A percentile compares a stretch with the other conserved stretches of the same genome.
phyloP scores from a whole-genome alignment of 2,113 vertebrate genomes.

The Glaucidium brasilianum region DNA sequence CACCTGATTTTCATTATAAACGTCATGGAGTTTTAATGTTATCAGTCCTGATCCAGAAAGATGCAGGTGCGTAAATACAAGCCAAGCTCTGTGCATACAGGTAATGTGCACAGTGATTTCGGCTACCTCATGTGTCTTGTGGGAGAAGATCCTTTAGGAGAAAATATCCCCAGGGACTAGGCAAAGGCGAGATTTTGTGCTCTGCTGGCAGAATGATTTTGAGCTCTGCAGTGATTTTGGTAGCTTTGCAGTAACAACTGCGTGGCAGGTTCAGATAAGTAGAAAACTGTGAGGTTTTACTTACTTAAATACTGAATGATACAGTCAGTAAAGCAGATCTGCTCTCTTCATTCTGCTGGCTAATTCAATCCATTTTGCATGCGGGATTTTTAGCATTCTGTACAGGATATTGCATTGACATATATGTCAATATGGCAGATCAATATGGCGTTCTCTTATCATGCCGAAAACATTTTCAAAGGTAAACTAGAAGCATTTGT shows the following conservation, averaged over 20 bases:
- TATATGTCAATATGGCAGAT: not conserved
- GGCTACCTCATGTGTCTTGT: not conserved
- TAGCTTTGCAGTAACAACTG: not conserved
- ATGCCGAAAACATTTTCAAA: not conserved
- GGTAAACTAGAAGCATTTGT: not conserved
- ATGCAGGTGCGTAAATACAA: not conserved
- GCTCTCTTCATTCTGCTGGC: not conserved
- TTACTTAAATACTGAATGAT: not conserved
- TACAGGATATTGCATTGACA: not conserved
- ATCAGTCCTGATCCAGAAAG: not conserved
- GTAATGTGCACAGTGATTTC: not conserved
- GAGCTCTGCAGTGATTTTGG: not conserved
- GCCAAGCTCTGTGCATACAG: not conserved
- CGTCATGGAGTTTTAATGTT: not conserved
- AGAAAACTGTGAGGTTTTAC: not conserved
- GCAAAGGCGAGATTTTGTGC: not conserved
- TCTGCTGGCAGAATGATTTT: not conserved
- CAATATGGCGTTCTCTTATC: conserved; percentile 26
- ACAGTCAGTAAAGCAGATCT: not conserved
- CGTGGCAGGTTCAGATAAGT: not conserved
- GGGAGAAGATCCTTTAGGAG: not conserved
- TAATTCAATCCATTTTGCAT: not conserved
- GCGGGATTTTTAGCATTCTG: not conserved
- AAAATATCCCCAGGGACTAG: not conserved
- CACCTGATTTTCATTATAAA: not conserved